These are phyloP conservation scores for Apus apus DNA, from an alignment of 2,113 vertebrate species.

Conservation along the genomic window DNA sequence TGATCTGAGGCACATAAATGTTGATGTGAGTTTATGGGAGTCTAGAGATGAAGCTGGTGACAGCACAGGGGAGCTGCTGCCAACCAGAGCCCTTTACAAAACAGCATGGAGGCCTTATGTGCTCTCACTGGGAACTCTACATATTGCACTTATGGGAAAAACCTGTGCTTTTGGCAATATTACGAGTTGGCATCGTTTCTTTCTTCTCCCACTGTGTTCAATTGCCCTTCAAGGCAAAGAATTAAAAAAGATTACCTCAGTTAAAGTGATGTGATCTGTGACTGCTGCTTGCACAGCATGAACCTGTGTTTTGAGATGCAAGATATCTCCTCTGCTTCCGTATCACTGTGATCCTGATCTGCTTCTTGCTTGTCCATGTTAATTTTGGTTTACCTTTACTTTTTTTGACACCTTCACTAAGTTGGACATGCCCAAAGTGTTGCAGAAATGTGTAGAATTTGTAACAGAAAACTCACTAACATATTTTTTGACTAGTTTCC, in stretches of 20 bases:
- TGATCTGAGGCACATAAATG: not conserved
- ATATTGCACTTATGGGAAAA: conserved; percentile 23
- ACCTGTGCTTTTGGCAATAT: conserved; percentile 37
- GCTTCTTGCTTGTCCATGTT: not conserved
- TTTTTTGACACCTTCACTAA: not conserved
- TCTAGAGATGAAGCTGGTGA: not conserved
- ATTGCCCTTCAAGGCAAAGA: conserved; percentile 37
- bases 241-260: not conserved
- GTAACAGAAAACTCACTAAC: not conserved
- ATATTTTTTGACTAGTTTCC: not conserved
- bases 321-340: not conserved
- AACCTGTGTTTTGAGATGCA: not conserved
- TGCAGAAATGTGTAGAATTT: not conserved
- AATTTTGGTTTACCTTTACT: not conserved
- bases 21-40: not conserved
- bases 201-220: not conserved
- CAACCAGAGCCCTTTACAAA: not conserved
- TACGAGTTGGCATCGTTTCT: not conserved
- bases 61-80: not conserved
- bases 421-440: not conserved
- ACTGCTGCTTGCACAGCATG: conserved; percentile 27
- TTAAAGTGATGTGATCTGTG: not conserved
- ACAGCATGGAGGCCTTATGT: not conserved
- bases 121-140: not conserved
- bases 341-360: not conserved